Evolutionary conservation across 2,797 vertebrate species (phyloP).

Genomic region (Premnoplex brunnescens): DNA sequence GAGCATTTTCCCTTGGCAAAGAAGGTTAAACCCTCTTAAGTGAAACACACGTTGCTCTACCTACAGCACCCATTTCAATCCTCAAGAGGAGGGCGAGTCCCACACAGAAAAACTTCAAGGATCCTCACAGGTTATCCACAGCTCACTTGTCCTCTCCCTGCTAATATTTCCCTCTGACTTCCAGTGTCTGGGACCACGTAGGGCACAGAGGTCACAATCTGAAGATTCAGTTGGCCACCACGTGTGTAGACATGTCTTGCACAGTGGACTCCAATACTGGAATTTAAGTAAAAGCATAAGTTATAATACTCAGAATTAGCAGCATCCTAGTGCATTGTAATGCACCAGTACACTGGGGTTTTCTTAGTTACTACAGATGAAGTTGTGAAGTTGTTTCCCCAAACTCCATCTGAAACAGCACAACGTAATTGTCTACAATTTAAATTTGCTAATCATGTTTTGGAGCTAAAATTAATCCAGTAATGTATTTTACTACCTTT

Average conservation of each 20-base stretch:
- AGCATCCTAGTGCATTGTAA: not conserved
- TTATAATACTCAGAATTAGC: not conserved
- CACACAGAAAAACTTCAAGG: not conserved
- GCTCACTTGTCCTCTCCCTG: not conserved
- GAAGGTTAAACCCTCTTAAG: slow-evolving; percentile 4
- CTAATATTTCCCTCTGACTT: not conserved
- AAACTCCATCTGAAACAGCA: not conserved
- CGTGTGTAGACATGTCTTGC: fast-evolving
- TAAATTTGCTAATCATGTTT: not conserved
- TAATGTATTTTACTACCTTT: not conserved
- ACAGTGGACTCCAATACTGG: not conserved
- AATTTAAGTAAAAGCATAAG: not conserved
- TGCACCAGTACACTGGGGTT: fast-evolving
- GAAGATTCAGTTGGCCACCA: not conserved
- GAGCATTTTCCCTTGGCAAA: not conserved
- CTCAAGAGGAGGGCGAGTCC: not conserved
- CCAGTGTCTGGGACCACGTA: not conserved
- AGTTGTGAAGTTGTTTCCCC: not conserved
- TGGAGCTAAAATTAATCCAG: not conserved
- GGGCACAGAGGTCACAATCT: not conserved
- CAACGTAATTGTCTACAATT: fast-evolving
- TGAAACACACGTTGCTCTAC: not conserved
- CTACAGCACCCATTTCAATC: not conserved
- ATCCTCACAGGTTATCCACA: not conserved
- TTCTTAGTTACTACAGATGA: not conserved